These are phyloP conservation scores for Melierax canorus DNA, from an alignment of 2,113 vertebrate species.

Conservation along the genomic window DNA sequence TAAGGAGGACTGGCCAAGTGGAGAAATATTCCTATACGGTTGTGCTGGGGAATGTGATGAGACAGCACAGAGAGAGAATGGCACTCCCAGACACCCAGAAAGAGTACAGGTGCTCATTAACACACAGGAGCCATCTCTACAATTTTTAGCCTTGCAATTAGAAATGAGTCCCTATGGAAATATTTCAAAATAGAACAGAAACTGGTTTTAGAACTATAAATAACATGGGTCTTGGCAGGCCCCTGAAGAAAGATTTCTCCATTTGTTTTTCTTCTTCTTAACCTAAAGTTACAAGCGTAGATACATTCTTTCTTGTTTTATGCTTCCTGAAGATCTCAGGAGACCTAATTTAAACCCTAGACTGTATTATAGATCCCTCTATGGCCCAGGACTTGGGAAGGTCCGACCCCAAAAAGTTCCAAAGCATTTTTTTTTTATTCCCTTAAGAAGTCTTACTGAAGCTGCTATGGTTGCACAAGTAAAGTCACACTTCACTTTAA, in stretches of 20 bases:
- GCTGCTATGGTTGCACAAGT: not conserved
- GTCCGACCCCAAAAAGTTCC: not conserved
- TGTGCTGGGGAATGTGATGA: not conserved
- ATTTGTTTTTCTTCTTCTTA: constrained; percentile 25
- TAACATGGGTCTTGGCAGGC: not conserved
- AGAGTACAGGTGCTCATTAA: constrained; percentile 19
- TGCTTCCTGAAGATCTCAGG: not conserved
- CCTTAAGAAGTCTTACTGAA: not conserved
- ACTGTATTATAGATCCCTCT: not conserved
- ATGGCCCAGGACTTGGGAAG: not conserved
- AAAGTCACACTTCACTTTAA: not conserved
- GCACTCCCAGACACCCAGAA: not conserved
- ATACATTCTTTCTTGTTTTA: not conserved
- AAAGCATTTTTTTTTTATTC: not conserved
- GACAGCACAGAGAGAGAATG: not conserved
- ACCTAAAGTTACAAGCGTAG: not conserved
- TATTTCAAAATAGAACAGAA: constrained; percentile 32
- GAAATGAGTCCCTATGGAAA: not conserved
- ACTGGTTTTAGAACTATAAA: constrained; percentile 15
- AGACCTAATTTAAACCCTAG: not conserved
- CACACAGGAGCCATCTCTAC: not conserved
- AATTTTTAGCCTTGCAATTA: constrained; percentile 17
- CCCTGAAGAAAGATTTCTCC: constrained; percentile 20
- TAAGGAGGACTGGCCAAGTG: not conserved
- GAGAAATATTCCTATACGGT: not conserved